A percentile compares a stretch with the other conserved stretches of the same genome.
phyloP scores from a whole-genome alignment of 2,113 vertebrate species.

The Periophthalmodon schlosseri region DNA sequence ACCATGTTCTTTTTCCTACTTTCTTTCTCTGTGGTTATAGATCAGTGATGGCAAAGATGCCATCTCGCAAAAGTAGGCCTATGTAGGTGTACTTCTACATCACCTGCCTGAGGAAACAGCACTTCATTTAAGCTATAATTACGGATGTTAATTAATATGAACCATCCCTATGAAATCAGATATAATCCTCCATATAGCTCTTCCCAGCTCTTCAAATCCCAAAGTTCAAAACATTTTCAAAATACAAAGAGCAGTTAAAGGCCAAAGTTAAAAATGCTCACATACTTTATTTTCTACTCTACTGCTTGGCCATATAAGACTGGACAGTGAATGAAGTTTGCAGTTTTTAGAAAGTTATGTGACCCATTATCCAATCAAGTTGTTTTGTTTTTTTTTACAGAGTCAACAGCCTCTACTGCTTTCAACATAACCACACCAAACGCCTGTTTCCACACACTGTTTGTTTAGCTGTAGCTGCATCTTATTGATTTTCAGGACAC shows the following conservation, averaged over 20 bases:
- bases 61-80: constrained; percentile 26
- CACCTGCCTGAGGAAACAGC: too few relatives aligned
- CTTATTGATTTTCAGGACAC: constrained; percentile 46
- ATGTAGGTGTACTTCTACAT: background rate
- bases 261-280: too few relatives aligned
- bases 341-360: constrained; percentile 60
- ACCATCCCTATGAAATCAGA: too few relatives aligned
- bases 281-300: background rate
- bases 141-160: too few relatives aligned
- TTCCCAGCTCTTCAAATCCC: too few relatives aligned
- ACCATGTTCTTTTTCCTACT: constrained; percentile 10
- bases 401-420: constrained; percentile 28
- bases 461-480: constrained; percentile 50
- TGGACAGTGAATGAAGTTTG: constrained; percentile 39
- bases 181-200: too few relatives aligned
- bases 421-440: constrained; percentile 57
- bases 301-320: constrained; percentile 2
- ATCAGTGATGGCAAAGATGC: constrained; percentile 40
- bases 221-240: too few relatives aligned
- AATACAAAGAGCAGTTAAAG: too few relatives aligned
- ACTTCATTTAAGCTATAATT: too few relatives aligned
- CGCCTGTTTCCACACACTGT: constrained; percentile 57
- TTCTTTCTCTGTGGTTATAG: constrained; percentile 28
- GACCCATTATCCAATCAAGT: constrained; percentile 74
- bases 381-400: constrained; percentile 52